Base-by-base conservation (phyloP, 2,797 vertebrate species). In the Tinamus major region DNA sequence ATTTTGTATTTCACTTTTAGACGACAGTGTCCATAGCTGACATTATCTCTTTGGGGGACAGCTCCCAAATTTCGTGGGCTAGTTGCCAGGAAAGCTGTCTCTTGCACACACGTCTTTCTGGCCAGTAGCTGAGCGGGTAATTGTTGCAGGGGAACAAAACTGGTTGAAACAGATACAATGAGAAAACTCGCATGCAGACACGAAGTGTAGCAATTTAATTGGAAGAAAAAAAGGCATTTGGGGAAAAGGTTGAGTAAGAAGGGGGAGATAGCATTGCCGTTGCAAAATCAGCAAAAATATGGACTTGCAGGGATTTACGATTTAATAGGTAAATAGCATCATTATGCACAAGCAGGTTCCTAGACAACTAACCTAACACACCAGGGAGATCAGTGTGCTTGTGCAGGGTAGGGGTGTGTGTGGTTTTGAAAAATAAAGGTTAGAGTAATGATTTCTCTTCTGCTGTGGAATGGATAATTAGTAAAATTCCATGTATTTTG, bases 1-100 rank as follows among this genome's bases (percentile, higher is more conserved):
- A 69, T 91, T 95, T 92, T 89, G 83, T 62, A 56, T 93, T 95
- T 93, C 6, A 5, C 71, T 87, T 89, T 87, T 78, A 93, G 65
- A 61, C 61, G 41, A 71, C 86, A 58, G 55, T 85, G 75, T 87
- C 62, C 71, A 11, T 5, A 35, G 37, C 79, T 78, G 87, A 87
- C 27, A 39, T 20, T 53, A 68, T 62, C 63, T 46, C 49, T 91
- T 86, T 16, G 13, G 26, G 62, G 37, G 19, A 12, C 3, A 4
- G 27, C 64, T 93, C 82, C 78, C 61, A 90, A 68, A 88, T 78
- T 84, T 80, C 6, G 10, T 35, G 17, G 61, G 75, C 75, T 79
- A 78, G 68, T 71, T 78, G 83, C 68, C 85, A 71, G 35, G 13
- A 23, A 41, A 70, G 48, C 48, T 29, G 9, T 16, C 19, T 23